Conservation (phyloP, 2,113 vertebrate genomes). For the Ardeotis arabs region DNA sequence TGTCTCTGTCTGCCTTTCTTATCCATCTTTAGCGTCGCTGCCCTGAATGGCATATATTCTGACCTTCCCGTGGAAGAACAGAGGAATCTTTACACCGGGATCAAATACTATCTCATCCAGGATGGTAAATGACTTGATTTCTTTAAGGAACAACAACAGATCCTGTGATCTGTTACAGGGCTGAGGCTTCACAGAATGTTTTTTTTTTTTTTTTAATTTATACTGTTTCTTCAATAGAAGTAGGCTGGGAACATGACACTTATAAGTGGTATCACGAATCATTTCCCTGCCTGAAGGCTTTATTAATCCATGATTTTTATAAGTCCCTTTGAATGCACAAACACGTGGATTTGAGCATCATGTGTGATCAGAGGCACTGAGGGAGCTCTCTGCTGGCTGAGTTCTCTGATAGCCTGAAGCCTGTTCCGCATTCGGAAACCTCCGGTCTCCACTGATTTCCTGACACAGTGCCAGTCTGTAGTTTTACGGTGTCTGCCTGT, state of each 20-base stretch:
- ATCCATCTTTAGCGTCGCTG: not conserved
- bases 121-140: not conserved
- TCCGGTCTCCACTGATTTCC: not conserved
- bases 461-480: not conserved
- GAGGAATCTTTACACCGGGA: constrained; percentile 12
- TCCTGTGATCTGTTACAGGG: not conserved
- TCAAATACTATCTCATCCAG: constrained; percentile 43
- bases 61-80: not conserved
- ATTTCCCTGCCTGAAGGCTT: not conserved
- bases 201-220: not conserved
- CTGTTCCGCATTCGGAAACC: not conserved
- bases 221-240: not conserved
- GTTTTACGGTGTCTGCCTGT: not conserved
- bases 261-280: not conserved
- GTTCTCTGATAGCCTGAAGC: not conserved
- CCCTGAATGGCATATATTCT: constrained; percentile 45
- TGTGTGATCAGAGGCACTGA: not conserved
- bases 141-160: not conserved
- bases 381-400: not conserved
- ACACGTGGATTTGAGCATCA: fast-evolving
- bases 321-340: not conserved
- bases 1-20: not conserved
- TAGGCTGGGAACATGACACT: not conserved
- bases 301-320: not conserved
- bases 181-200: not conserved